These are phyloP conservation scores for Chrysocyon brachyurus DNA, from an alignment of 2,797 vertebrate genomes.

Conservation along the genomic window DNA sequence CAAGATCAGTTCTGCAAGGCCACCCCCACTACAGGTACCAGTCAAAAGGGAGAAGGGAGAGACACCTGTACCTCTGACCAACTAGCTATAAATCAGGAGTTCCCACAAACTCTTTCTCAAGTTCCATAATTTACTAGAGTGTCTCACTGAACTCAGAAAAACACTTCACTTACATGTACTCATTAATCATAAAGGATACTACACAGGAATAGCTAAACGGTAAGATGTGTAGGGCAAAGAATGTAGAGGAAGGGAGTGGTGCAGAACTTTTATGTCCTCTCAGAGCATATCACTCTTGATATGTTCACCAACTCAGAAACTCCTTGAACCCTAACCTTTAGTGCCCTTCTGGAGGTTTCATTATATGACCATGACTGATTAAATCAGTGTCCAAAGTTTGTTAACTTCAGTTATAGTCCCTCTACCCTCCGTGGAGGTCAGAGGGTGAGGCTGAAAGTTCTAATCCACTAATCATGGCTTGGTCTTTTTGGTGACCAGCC, in stretches of 20 bases:
- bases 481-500: not conserved
- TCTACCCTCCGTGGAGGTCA: not conserved
- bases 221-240: too few relatives aligned
- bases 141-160: not conserved
- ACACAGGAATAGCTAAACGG: not conserved
- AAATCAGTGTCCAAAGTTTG: not conserved
- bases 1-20: not conserved
- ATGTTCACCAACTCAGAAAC: not conserved
- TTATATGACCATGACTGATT: not conserved
- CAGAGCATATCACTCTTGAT: not conserved
- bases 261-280: not conserved
- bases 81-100: not conserved
- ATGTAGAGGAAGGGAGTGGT: too few relatives aligned
- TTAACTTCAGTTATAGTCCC: not conserved
- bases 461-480: not conserved
- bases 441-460: not conserved
- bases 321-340: not conserved
- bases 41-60: not conserved
- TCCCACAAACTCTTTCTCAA: not conserved
- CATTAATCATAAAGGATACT: not conserved
- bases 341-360: not conserved
- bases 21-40: not conserved
- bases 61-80: not conserved
- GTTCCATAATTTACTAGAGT: not conserved
- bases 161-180: not conserved